phyloP scores from a whole-genome alignment of 2,113 vertebrate genomes.

The Zosterops pallidus region DNA sequence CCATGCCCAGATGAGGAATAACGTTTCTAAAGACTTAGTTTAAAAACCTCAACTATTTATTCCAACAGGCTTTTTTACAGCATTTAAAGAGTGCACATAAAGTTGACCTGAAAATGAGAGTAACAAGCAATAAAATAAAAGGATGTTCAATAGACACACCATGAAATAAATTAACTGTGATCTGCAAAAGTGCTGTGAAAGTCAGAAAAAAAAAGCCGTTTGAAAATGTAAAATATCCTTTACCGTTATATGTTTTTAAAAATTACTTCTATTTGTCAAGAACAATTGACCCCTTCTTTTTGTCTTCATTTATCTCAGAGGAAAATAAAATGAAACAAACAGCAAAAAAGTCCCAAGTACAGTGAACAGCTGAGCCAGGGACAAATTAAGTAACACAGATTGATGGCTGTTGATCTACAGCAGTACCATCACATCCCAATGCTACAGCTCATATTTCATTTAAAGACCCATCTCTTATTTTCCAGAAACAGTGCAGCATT shows the following conservation, averaged over 20 bases:
- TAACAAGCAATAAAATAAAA: not conserved
- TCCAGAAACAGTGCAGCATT: constrained; percentile 37
- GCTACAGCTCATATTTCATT: constrained; percentile 49
- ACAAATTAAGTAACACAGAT: constrained; percentile 62
- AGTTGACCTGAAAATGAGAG: not conserved
- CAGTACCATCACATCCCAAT: constrained; percentile 24
- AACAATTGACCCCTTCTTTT: constrained; percentile 29
- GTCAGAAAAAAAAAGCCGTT: not conserved
- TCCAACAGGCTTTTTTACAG: not conserved
- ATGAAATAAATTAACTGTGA: constrained; percentile 7
- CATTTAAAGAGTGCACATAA: not conserved
- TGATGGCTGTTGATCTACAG: constrained; percentile 56
- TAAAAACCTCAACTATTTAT: not conserved
- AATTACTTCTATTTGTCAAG: constrained; percentile 44
- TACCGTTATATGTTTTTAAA: not conserved
- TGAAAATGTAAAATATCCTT: constrained; percentile 18
- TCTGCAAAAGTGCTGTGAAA: not conserved
- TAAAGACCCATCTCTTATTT: not conserved
- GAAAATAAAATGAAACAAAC: constrained; percentile 52
- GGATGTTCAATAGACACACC: not conserved
- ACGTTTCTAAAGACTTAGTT: not conserved
- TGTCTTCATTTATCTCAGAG: constrained; percentile 50
- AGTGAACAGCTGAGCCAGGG: constrained; percentile 56
- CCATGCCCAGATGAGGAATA: not conserved
- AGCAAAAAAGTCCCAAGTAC: constrained; percentile 28